These are phyloP conservation scores for Heliornis fulica DNA, from an alignment of 2,113 vertebrate genomes.

Conservation along the genomic window DNA sequence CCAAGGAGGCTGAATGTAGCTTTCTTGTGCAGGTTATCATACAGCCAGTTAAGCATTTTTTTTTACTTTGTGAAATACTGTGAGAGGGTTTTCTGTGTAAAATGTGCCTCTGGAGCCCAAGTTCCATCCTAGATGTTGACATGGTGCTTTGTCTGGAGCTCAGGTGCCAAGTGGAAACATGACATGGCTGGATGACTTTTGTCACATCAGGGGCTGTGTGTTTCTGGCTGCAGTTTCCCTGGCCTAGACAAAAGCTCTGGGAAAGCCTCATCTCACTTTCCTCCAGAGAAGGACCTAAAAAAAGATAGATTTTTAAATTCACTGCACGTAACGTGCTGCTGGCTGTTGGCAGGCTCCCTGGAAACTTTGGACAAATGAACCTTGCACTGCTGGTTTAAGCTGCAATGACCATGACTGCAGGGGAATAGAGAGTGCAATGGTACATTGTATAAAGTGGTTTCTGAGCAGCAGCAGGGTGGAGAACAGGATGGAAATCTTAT, in stretches of 20 bases:
- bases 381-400: neutral
- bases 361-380: constrained; percentile 2
- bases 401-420: neutral
- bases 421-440: neutral
- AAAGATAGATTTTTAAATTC: constrained; percentile 14
- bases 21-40: neutral
- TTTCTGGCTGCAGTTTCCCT: neutral
- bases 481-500: neutral
- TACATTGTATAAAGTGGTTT: neutral
- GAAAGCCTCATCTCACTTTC: neutral
- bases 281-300: neutral
- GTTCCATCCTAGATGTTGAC: neutral
- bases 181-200: neutral
- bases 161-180: neutral
- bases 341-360: constrained; percentile 14
- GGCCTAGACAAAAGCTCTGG: neutral
- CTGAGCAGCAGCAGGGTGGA: neutral
- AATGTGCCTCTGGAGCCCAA: neutral
- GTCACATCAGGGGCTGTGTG: neutral
- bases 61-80: neutral
- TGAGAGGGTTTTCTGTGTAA: neutral
- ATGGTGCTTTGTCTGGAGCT: neutral
- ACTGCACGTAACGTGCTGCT: neutral
- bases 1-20: neutral
- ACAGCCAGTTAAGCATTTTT: neutral